Evolutionary conservation across 2,113 vertebrate species (phyloP).

Genomic region (Hemicordylus capensis): DNA sequence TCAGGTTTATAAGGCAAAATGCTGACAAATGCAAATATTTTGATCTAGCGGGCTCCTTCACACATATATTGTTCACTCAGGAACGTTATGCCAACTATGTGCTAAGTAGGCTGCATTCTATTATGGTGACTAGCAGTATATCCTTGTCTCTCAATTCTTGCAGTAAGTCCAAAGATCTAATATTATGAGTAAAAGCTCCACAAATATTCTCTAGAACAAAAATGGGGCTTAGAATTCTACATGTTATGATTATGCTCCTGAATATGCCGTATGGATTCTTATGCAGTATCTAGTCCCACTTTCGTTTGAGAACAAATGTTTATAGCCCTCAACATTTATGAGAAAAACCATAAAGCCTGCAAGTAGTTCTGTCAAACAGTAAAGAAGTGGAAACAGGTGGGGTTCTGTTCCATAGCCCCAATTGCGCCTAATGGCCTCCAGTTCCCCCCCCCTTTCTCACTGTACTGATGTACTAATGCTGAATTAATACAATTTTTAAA

Average conservation of each 20-base stretch:
- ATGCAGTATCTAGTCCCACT: neutral
- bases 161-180: neutral
- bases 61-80: neutral
- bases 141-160: neutral
- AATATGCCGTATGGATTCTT: neutral
- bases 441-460: neutral
- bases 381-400: neutral
- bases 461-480: neutral
- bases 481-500: too few relatives aligned
- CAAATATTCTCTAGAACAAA: neutral
- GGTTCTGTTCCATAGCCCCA: too few relatives aligned
- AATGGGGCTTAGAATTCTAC: neutral
- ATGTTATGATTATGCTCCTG: neutral
- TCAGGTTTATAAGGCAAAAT: neutral
- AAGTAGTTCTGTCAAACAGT: neutral
- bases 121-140: neutral
- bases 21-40: neutral
- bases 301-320: neutral
- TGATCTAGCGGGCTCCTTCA: neutral
- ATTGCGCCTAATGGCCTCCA: neutral
- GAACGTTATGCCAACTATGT: neutral
- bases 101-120: neutral
- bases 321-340: neutral
- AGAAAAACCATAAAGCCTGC: neutral
- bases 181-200: neutral